Base-by-base conservation (phyloP, 2,113 vertebrate genomes). In the Amia ocellicauda region DNA sequence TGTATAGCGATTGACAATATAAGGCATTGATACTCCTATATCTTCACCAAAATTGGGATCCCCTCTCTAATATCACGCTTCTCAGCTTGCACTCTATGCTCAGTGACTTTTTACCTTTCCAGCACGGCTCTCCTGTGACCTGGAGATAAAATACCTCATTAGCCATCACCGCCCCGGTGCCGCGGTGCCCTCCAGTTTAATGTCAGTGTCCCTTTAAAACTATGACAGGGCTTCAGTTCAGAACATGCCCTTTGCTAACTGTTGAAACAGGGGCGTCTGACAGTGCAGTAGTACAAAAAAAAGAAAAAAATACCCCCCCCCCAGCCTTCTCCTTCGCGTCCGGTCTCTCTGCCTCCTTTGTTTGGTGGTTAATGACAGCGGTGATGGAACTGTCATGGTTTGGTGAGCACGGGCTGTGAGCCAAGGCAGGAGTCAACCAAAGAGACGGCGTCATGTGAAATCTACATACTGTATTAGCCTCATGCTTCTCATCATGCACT, bases 341-440 rank as follows among this genome's bases (percentile, higher is more conserved):
- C 27, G 40, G 16, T 72, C 47, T n/a, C n/a, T 58, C 16, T 64
- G 72, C 67, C 64, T 81, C 68, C 70, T 78, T 73, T 74, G 78
- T 84, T 83, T 31, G 82, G 54, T 81, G 73, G 40, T 74, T 83
- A 74, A 77, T 78, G 86, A 76, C 79, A 77, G 83, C 77, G 45
- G 76, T 78, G 85, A 83, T 83, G 80, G 88, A 88, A 82, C 83
- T 82, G 84, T 83, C 83, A 75, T 72, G 70, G 71, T 82, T 64
- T 75, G 69, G 76, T 83, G 79, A 78, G 73, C 85, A 70, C 57
- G 31, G 66, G 68, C 80, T 78, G 16, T 4, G 58, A 73, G 77
- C 65, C 73, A 63, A 64, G 58, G 64, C 63, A 65, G 43, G 60
- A 47, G 51, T 28, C 28, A 24, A 47, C 43, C 13, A n/a, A 29